These are phyloP conservation scores for Drosophila pseudoananassae DNA, from an alignment of 1,140 invertebrate species.

Conservation along the genomic window DNA sequence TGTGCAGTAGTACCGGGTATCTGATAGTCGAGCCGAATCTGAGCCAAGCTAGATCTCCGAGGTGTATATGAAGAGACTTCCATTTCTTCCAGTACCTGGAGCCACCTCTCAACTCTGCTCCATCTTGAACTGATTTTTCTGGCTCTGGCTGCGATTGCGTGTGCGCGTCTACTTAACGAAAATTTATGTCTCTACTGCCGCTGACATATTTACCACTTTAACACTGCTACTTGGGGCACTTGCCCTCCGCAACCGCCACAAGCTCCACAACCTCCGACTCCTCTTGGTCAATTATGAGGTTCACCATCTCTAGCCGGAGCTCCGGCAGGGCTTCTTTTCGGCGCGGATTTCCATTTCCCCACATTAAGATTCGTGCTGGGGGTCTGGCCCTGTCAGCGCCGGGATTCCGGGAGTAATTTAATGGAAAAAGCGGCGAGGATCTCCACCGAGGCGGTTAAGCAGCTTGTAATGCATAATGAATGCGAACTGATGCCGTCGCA, in stretches of 20 bases:
- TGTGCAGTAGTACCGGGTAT: neutral
- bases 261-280: neutral
- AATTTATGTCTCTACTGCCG: constrained; percentile 75
- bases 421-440: constrained; percentile 69
- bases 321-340: constrained; percentile 11
- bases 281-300: constrained; percentile 40
- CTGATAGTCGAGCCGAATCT: no score
- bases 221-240: constrained; percentile 36
- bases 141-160: constrained; percentile 56
- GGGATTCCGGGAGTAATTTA: constrained; percentile 72
- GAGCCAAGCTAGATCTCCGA: neutral
- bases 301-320: constrained; percentile 10
- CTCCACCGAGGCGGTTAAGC: constrained; percentile 13
- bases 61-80: no score
- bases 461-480: constrained; percentile 76
- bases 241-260: neutral
- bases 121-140: constrained; percentile 23
- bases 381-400: constrained; percentile 34
- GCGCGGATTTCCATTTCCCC: constrained; percentile 43
- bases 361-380: constrained; percentile 18
- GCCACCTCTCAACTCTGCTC: neutral
- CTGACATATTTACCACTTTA: constrained; percentile 83
- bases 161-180: constrained; percentile 80
- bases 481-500: constrained; percentile 54
- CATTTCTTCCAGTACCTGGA: neutral